These are phyloP conservation scores for Lasioglossum villosulum DNA, from an alignment of 2,888 invertebrate species.

Conservation along the genomic window DNA sequence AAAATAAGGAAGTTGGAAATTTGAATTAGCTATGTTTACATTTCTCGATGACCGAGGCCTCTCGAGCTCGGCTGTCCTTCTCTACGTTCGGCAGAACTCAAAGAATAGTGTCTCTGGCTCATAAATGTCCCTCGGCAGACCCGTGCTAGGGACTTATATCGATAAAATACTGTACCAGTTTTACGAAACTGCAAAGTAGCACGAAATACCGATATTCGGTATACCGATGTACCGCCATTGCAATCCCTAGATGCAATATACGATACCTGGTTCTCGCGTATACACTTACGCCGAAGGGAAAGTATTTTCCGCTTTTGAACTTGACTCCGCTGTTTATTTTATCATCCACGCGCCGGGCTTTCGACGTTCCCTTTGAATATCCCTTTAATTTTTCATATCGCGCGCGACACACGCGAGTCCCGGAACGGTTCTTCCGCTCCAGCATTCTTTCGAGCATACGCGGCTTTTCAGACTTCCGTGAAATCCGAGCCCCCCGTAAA, in stretches of 20 bases:
- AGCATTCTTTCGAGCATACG: not conserved
- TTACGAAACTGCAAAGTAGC: too few species aligned
- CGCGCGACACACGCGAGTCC: not conserved
- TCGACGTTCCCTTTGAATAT: not conserved
- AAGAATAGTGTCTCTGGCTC: too few species aligned
- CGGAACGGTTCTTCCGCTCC: not conserved
- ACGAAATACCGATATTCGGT: too few species aligned
- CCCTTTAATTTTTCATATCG: not conserved
- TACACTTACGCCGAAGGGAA: not conserved
- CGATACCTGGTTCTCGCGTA: not conserved
- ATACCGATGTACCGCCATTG: too few species aligned
- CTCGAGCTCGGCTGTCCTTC: too few species aligned
- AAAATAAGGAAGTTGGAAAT: too few species aligned
- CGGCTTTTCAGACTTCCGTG: not conserved
- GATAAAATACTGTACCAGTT: too few species aligned
- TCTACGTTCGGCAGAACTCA: too few species aligned
- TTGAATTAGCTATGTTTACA: too few species aligned
- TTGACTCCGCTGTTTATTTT: not conserved
- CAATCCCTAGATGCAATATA: conserved; percentile 12
- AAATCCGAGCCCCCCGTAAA: not conserved
- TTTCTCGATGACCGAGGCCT: too few species aligned
- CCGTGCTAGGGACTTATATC: too few species aligned
- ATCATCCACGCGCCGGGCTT: not conserved
- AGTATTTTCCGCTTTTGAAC: not conserved
- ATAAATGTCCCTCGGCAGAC: too few species aligned